phyloP scores from a whole-genome alignment of 2,113 vertebrate species.

The Oreotragus oreotragus region DNA sequence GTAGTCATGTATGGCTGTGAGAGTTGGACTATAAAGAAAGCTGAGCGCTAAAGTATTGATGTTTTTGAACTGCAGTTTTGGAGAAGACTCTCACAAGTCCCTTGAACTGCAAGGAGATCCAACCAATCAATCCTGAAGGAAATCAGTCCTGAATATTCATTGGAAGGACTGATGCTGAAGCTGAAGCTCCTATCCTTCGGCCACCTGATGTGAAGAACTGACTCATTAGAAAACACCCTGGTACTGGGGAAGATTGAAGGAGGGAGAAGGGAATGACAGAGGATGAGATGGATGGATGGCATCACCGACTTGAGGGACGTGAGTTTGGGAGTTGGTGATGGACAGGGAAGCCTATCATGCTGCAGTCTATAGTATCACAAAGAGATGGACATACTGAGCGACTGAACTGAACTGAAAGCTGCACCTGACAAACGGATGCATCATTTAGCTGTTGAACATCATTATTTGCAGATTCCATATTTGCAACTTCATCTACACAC shows the following conservation, averaged over 20 bases:
- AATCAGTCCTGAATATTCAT: too few relatives aligned
- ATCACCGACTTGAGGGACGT: rapidly evolving
- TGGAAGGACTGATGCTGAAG: background rate
- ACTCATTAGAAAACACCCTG: background rate
- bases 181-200: background rate
- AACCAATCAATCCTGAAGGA: background rate
- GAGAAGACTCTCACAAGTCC: background rate
- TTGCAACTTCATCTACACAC: background rate
- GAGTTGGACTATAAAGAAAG: background rate
- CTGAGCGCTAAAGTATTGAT: rapidly evolving
- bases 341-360: background rate
- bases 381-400: background rate
- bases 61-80: background rate
- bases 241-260: background rate
- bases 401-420: background rate
- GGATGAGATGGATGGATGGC: background rate
- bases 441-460: background rate
- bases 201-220: background rate
- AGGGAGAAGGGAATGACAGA: background rate
- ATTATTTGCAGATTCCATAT: background rate
- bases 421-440: background rate
- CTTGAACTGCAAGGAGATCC: background rate
- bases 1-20: background rate
- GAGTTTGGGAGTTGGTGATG: background rate
- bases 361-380: background rate